Conservation (phyloP, 1,140 invertebrate genomes). For the Intoshia linei region DNA sequence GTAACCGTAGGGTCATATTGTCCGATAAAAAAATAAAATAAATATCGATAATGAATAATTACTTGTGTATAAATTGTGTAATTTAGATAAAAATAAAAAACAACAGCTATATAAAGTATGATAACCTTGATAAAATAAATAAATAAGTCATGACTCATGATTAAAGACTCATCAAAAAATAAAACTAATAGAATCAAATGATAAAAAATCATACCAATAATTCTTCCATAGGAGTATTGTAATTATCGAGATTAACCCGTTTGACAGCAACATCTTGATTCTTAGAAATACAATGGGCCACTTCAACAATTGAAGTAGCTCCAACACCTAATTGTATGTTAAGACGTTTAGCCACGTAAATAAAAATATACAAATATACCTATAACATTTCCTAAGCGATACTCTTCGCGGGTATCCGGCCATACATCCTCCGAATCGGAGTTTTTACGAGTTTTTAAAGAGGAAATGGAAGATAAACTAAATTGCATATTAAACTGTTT, state of each 20-base stretch:
- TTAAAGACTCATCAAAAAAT: background rate
- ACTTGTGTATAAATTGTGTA: background rate
- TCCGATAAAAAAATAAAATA: background rate
- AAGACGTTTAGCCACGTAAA: too few relatives aligned
- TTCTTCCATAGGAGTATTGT: conserved; percentile 97
- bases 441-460: too few relatives aligned
- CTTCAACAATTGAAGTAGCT: conserved; percentile 73
- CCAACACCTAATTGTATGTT: conserved; percentile 56
- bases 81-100: background rate
- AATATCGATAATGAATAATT: background rate
- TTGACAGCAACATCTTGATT: conserved; percentile 91
- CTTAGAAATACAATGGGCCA: conserved; percentile 55
- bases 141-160: background rate
- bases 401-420: too few relatives aligned
- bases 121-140: background rate
- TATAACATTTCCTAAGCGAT: too few relatives aligned
- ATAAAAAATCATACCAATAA: conserved; percentile 28
- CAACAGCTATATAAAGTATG: background rate
- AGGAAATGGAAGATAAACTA: too few relatives aligned
- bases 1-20: too few relatives aligned
- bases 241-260: conserved; percentile 91
- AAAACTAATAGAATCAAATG: conserved; percentile 1
- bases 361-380: too few relatives aligned
- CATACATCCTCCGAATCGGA: too few relatives aligned
- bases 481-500: too few relatives aligned